Evolutionary conservation across 1,140 invertebrate species (phyloP), one percentile per base, ranked within the genome.

Genomic region (Ceratina japonica): DNA sequence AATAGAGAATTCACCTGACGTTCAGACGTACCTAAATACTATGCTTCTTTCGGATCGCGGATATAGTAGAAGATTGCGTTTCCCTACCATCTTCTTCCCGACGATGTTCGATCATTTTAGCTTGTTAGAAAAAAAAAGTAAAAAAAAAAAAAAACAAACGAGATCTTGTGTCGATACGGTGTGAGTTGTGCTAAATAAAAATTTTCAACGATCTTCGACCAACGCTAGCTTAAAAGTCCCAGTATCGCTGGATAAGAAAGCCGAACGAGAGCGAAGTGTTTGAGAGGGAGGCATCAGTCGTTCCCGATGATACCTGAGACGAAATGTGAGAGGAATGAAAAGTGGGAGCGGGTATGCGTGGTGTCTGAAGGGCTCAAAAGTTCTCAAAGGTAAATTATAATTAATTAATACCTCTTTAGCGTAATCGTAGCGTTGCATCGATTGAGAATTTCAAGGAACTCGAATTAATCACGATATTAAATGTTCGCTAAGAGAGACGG

Each of bases 51-150:
- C 78, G 80, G 75, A 84, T 83, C 75, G 78, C 66, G 81, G 37
- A 44, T 44, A 44, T 44, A 44, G 72, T 82, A 87, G 79, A 77
- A 15, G 13, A 81, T 88, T 84, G 77, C 71, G 81, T 84, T 84
- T 56, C 65, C 52, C 77, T 84, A 58, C 31, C 77, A 83, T 59
- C 56, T 68, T 83, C 79, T 69, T 84, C 62, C 82, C 72, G 86
- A 89, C 83, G 80, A 89, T 89, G 86, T 89, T 89, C 90, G 82
- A 84, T 89, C 80, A 84, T 89, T 78, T 89, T 86, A 87, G 79
- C 87, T 89, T 82, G 82, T 80, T 86, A 82, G 85, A n/a, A 79
- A 76, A 80, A 80, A 68, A 80, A 63, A 68, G 58, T 20, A 70
- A 22, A 22, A 27, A 54, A 16, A 54, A 15, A 54, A 15, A 62